Evolutionary conservation across 1,140 invertebrate species (phyloP).

Genomic region (Littorina saxatilis): DNA sequence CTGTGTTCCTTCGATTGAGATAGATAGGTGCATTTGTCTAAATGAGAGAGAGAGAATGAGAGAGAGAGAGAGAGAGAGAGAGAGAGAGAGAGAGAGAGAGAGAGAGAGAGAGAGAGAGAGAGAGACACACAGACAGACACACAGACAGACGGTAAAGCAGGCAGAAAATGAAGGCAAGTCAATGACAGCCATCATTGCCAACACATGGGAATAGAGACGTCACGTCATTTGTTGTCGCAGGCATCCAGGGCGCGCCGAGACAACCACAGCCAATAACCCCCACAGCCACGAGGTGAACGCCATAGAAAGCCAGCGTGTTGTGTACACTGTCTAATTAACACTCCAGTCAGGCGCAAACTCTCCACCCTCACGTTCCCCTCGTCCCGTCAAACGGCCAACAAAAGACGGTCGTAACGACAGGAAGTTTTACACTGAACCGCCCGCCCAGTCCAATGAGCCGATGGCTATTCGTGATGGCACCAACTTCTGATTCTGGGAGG

Average conservation of each 20-base stretch:
- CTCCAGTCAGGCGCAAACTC: not conserved
- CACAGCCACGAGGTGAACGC: not conserved
- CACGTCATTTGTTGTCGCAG: no score
- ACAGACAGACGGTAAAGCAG: constrained; percentile 5
- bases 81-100: constrained; percentile 24
- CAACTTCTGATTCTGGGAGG: no score
- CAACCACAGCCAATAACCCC: no score
- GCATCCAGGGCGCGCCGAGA: no score
- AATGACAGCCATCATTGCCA: no score
- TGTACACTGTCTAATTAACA: constrained; percentile 17
- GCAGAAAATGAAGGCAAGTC: not conserved
- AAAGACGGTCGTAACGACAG: not conserved
- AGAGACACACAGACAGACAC: not conserved
- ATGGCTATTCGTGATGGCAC: no score
- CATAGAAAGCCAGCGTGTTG: not conserved
- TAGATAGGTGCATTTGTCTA: not conserved
- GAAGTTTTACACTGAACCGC: not conserved
- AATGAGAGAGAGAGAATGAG: constrained; percentile 11
- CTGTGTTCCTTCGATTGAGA: no score
- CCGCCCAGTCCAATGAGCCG: no score
- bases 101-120: constrained; percentile 17
- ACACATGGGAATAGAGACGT: not conserved
- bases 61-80: constrained; percentile 16
- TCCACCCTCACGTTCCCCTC: not conserved
- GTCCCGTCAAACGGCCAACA: not conserved